Percentiles rank a stretch among this genome's conserved stretches.
These are phyloP conservation scores for Bubo scandiacus DNA, from an alignment of 2,113 vertebrate genomes.

Conservation along the genomic window DNA sequence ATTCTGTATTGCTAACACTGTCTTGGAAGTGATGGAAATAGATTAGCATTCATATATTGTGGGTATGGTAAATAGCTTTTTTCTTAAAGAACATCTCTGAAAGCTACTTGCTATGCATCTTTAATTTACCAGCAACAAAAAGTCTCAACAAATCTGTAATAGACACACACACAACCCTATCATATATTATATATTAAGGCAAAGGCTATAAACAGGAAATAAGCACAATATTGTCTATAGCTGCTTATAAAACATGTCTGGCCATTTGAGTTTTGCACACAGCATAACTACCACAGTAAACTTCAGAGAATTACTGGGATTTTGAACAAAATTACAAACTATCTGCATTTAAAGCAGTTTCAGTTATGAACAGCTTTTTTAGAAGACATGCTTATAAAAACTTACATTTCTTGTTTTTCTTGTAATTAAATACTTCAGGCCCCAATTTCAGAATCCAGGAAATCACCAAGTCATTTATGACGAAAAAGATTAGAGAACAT, in stretches of 20 bases:
- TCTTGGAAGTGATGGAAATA: background rate
- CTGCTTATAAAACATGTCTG: background rate
- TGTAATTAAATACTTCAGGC: constrained; percentile 6
- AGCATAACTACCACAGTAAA: background rate
- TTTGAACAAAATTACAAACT: background rate
- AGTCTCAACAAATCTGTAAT: background rate
- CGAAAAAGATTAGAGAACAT: background rate
- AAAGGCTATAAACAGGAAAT: constrained; percentile 39
- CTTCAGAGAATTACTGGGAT: background rate
- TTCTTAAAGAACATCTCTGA: background rate
- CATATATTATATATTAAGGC: constrained; percentile 29
- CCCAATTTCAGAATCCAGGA: constrained; percentile 23
- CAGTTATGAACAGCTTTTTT: background rate
- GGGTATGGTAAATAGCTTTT: background rate
- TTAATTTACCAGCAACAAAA: background rate
- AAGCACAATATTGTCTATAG: constrained; percentile 11
- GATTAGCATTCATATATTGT: background rate
- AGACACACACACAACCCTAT: background rate
- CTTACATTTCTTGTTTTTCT: background rate
- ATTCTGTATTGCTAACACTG: background rate
- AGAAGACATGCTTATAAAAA: background rate
- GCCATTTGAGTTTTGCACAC: background rate
- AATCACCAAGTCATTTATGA: constrained; percentile 9
- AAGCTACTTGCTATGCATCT: background rate
- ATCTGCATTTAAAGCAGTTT: constrained; percentile 12